phyloP scores from a whole-genome alignment of 2,797 vertebrate genomes.

The Crocidura indochinensis region DNA sequence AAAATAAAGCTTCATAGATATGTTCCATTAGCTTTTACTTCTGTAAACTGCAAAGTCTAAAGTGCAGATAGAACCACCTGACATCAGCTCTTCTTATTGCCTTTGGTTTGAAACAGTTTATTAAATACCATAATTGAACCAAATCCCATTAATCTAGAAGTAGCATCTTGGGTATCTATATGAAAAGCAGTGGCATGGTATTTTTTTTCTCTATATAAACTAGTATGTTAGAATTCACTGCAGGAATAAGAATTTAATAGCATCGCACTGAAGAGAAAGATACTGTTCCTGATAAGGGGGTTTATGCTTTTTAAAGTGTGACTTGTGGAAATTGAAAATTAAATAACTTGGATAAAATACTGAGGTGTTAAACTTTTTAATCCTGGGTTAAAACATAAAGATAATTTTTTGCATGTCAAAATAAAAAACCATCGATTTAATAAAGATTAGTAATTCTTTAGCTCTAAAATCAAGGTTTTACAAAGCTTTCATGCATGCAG shows the following conservation, averaged over 20 bases:
- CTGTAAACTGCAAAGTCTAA: not conserved
- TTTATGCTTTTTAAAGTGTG: conserved; percentile 81
- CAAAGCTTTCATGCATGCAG: conserved; percentile 84
- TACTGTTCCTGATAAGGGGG: conserved; percentile 74
- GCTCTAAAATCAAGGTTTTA: conserved; percentile 78
- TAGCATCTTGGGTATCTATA: not conserved
- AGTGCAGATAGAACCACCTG: not conserved
- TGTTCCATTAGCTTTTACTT: not conserved
- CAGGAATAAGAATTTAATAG: conserved; percentile 46
- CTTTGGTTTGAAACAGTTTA: conserved; percentile 1
- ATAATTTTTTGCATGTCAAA: conserved; percentile 82
- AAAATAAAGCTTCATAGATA: not conserved
- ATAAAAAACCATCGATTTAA: conserved; percentile 74
- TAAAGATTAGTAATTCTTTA: conserved; percentile 82
- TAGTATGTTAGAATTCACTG: not conserved
- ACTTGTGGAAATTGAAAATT: conserved; percentile 86
- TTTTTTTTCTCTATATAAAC: not conserved
- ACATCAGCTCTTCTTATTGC: not conserved
- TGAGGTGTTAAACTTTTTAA: conserved; percentile 83
- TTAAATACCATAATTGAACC: conserved; percentile 15
- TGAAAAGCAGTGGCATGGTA: not conserved
- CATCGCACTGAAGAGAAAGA: conserved; percentile 64
- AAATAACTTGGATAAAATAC: conserved; percentile 73
- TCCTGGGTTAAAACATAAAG: conserved; percentile 32
- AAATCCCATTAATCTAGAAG: conserved; percentile 32